phyloP scores from a whole-genome alignment of 2,113 vertebrate genomes.

The Ptychochromis oligacanthus region DNA sequence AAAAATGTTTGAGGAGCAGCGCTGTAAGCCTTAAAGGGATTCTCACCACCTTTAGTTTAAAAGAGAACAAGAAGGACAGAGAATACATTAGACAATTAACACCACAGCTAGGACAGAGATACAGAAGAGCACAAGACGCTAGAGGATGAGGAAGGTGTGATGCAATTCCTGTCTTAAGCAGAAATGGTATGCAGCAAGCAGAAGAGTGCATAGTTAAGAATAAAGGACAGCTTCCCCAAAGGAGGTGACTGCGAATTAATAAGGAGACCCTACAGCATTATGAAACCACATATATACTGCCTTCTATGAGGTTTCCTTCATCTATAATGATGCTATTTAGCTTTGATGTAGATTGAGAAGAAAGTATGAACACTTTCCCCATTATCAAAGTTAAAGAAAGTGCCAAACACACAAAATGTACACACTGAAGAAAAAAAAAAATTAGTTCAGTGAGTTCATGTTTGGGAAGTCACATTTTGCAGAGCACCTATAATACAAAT shows the following conservation, averaged over 20 bases:
- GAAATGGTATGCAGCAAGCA: conserved; percentile 19
- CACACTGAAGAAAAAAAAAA: background rate
- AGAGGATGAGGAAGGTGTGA: background rate
- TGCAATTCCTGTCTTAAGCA: conserved; percentile 25
- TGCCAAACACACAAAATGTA: background rate
- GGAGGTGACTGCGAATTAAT: background rate
- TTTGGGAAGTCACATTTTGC: background rate
- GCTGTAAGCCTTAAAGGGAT: conserved; percentile 8
- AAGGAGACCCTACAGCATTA: background rate
- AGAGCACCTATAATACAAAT: conserved; percentile 12
- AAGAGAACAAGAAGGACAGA: conserved; percentile 26
- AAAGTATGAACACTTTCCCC: background rate
- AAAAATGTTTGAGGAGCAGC: background rate
- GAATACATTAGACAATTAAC: conserved; percentile 44
- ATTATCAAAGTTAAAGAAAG: background rate
- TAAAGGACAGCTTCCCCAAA: conserved; percentile 18
- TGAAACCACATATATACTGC: background rate
- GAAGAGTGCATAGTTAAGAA: background rate
- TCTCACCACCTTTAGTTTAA: conserved; percentile 37
- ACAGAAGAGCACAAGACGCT: background rate
- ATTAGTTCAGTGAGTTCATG: conserved; percentile 3
- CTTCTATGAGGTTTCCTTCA: background rate
- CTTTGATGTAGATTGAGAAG: background rate
- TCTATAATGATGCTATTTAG: conserved; percentile 12
- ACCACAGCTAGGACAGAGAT: background rate